Evolutionary conservation across 2,113 vertebrate species (phyloP).

Genomic region (Terrapene triunguis): DNA sequence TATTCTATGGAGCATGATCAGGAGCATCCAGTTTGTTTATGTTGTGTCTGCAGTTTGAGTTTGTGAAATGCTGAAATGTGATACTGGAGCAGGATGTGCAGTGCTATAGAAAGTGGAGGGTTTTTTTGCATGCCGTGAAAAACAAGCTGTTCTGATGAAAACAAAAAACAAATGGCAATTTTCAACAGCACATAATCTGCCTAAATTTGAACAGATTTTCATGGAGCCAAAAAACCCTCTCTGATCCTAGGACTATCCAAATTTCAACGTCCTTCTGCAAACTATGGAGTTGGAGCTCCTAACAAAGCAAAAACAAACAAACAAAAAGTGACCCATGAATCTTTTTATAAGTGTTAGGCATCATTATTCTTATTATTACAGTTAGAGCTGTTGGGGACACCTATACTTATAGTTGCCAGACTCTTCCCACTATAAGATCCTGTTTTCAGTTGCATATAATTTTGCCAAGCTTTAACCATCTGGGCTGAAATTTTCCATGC

Average conservation of each 20-base stretch:
- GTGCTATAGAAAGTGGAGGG: not conserved
- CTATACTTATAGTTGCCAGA: too few species aligned
- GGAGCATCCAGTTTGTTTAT: not conserved
- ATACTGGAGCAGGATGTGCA: not conserved
- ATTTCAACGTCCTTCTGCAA: not conserved
- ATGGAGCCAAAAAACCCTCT: not conserved
- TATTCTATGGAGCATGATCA: not conserved
- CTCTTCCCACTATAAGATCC: not conserved
- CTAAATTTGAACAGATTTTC: not conserved
- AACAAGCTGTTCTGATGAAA: not conserved
- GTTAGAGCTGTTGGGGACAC: not conserved
- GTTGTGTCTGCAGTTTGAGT: not conserved
- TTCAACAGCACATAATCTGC: too few species aligned
- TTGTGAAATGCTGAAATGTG: not conserved
- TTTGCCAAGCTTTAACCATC: not conserved
- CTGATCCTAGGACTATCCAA: not conserved
- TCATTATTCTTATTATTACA: not conserved
- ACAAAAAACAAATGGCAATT: not conserved
- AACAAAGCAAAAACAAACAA: too few species aligned
- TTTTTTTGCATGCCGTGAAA: not conserved
- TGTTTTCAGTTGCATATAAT: accelerated
- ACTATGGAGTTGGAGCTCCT: not conserved
- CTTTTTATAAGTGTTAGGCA: not conserved
- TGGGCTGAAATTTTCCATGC: not conserved
- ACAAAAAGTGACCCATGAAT: not conserved